Base-by-base conservation (phyloP, 2,888 invertebrate genomes). In the Meandrusa payeni region DNA sequence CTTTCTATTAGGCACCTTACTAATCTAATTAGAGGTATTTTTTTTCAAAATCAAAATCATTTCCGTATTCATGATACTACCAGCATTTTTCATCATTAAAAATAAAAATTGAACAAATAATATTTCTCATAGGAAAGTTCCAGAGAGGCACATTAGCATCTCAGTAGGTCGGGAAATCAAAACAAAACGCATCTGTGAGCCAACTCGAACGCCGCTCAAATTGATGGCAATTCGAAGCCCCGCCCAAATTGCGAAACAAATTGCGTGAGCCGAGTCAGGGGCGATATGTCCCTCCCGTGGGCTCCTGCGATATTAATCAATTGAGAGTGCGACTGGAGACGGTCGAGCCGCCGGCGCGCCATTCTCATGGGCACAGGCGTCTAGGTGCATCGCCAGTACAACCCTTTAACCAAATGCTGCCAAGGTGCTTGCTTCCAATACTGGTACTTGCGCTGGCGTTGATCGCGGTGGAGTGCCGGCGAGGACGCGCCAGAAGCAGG, bases 401-500 rank as follows among this genome's bases (percentile, higher is more conserved):
- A n/a, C n/a, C n/a, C n/a, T n/a, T n/a, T 17, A 12, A 27, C 33
- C 37, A 60, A 69, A 81, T 79, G 76, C 64, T 77, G 52, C 50
- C 68, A 47, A 74, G 64, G 54, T 48, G 61, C 19, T n/a, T 53
- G 19, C 29, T 55, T 9, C 27, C 47, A 9, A 41, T 42, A 23
- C 27, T 55, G 0, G 17, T 74, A 55, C 50, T 70, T 59, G 55
- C 62, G 66, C 51, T 52, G 38, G 33, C 73, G 22, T 50, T 71
- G 23, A 58, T 61, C 76, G 22, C 71, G 75, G 22, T 71, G 69
- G 43, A 76, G 76, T 92, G 90, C 1, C 88, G 95, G 31, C 90
- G 95, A 59, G 94, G 93, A 5, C 89, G 95, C 46, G 87, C 90
- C 19, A 89, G 94, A 59, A 89, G 93, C 54, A 91, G 94, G 59